Base-by-base conservation (phyloP, 1,140 invertebrate genomes). In the Conus betulinus region DNA sequence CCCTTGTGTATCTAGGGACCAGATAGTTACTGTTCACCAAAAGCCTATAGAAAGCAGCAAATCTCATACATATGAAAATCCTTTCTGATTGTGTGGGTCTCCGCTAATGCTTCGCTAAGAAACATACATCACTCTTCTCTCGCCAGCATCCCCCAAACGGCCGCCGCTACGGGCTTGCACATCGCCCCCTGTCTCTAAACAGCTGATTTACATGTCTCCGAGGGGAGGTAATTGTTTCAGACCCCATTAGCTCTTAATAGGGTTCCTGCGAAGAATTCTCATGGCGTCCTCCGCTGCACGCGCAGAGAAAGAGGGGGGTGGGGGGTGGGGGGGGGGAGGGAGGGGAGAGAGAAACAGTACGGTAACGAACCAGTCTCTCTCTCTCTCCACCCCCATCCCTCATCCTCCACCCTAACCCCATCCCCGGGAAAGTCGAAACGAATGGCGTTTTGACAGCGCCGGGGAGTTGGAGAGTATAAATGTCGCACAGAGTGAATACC, bases 151-250 rank as follows among this genome's bases (percentile, higher is more conserved):
- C 60, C 76, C 76, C 25, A 25, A 79, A 79, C 25, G 10, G 8
- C 27, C 76, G 76, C 76, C 76, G 39, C 39, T 51, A 39, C 39
- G 76, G 76, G 25, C 60, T 20, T 63, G 25, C 76, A 25, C 10
- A 79, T n/a, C 76, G 76, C 76, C 76, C 76, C 27, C 81, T 83
- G 81, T 83, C 53, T 27, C 55, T 83, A 57, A 83, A 83, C 55
- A 57, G 81, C 81, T 83, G 81, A 83, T 83, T 83, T 83, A 83
- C 81, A 83, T 51, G 81, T 83, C 81, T 83, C 81, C 81, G 20
- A 60, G 81, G 81, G 55, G 52, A 60, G 81, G 81, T 83, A 83
- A 83, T 83, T 55, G 81, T 83, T 83, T 83, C 81, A 83, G 81
- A 83, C 81, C 55, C 53, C 81, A 83, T 83, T 83, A 52, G 81